A percentile compares a stretch with the other conserved stretches of the same genome.
These are phyloP conservation scores for Anthoscopus minutus DNA, from an alignment of 2,113 vertebrate species.

Conservation along the genomic window DNA sequence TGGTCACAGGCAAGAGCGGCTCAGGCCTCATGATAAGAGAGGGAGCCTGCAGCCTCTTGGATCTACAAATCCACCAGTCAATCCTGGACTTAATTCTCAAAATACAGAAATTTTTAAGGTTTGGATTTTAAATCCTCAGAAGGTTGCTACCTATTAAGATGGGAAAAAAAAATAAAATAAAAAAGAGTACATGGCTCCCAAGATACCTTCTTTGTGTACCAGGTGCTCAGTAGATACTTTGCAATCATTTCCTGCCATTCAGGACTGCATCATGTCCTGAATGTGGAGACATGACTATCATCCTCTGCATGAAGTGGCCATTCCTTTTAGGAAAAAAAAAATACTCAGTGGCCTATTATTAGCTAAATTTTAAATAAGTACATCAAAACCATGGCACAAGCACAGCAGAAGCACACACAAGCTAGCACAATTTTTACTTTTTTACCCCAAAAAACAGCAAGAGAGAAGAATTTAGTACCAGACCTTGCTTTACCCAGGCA, in stretches of 20 bases:
- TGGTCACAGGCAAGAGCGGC: background rate
- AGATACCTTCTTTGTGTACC: background rate
- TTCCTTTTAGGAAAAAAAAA: background rate
- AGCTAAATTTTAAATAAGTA: background rate
- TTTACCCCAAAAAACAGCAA: background rate
- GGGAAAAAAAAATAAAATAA: too few relatives aligned
- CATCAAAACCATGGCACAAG: rapidly evolving
- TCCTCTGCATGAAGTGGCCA: background rate
- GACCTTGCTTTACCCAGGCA: background rate
- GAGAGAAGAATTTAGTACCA: background rate
- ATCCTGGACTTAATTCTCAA: background rate
- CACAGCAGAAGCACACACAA: background rate
- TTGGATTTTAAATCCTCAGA: background rate
- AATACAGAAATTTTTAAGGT: background rate
- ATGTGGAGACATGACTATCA: background rate
- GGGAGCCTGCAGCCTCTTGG: background rate
- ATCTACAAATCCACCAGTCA: background rate
- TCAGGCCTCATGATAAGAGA: rapidly evolving
- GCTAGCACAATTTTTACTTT: background rate
- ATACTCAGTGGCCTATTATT: background rate
- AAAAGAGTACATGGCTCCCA: background rate
- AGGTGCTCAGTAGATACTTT: background rate
- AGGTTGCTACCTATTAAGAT: background rate
- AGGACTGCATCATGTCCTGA: background rate
- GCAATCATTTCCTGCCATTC: background rate